Conservation (phyloP, 2,797 vertebrate genomes). For the Gouania willdenowi region DNA sequence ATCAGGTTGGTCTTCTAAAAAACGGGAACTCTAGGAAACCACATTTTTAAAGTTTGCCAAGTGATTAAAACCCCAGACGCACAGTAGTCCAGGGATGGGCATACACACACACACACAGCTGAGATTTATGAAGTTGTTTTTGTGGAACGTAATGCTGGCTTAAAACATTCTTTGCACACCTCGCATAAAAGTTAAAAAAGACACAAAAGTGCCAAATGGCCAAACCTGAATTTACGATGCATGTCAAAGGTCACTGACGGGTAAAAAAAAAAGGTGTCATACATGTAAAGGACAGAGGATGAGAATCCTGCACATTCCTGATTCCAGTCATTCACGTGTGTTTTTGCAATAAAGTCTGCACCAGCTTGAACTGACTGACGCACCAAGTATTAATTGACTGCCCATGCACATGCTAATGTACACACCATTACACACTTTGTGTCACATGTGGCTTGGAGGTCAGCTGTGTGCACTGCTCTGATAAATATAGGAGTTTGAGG, state of each 20-base stretch:
- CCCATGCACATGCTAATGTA: background rate
- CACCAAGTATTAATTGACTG: no score
- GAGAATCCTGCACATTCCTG: no score
- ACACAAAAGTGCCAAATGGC: constrained; percentile 21
- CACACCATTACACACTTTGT: constrained; percentile 19
- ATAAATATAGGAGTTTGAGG: constrained; percentile 50
- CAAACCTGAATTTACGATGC: constrained; percentile 27
- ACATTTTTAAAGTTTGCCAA: no score
- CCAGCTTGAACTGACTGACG: no score
- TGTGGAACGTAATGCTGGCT: constrained; percentile 48
- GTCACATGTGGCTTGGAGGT: constrained; percentile 35
- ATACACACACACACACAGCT: constrained; percentile 7
- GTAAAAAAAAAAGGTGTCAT: background rate
- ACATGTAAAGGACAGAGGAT: background rate
- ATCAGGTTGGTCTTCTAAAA: constrained; percentile 50
- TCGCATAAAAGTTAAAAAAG: constrained; percentile 45
- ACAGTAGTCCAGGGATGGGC: background rate
- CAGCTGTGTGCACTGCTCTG: constrained; percentile 29
- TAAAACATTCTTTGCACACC: constrained; percentile 37
- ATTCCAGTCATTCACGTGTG: no score
- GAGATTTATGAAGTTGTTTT: constrained; percentile 67
- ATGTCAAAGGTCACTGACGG: constrained; percentile 21
- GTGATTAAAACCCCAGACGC: no score
- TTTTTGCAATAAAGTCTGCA: no score
- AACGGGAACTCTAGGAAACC: constrained; percentile 24